phyloP scores from a whole-genome alignment of 2,113 vertebrate species.

The Rousettus leschenaultii region DNA sequence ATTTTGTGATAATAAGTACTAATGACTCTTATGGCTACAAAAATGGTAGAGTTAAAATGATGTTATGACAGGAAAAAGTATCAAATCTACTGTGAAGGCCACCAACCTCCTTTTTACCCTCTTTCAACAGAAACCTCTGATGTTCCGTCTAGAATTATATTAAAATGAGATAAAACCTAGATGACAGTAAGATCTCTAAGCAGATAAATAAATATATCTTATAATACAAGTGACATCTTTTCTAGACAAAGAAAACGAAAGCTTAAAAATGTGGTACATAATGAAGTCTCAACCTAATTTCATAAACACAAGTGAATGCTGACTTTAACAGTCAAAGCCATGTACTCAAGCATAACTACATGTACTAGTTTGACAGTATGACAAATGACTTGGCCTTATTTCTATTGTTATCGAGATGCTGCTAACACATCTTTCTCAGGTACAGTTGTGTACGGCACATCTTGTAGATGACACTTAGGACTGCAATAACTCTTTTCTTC shows the following conservation, averaged over 20 bases:
- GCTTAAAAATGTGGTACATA: neutral
- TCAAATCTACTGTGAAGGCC: neutral
- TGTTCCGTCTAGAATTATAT: neutral
- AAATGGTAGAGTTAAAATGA: conserved; percentile 12
- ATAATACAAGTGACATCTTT: neutral
- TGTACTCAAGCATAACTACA: neutral
- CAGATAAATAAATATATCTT: neutral
- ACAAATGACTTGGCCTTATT: neutral
- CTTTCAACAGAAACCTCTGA: neutral
- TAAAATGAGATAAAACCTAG: conserved; percentile 8
- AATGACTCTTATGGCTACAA: neutral
- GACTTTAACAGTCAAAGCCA: neutral
- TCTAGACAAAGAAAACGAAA: neutral
- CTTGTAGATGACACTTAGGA: neutral
- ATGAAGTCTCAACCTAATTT: neutral
- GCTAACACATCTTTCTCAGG: neutral
- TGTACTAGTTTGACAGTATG: neutral
- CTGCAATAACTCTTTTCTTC: neutral
- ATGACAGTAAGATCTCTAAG: neutral
- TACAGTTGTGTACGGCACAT: neutral
- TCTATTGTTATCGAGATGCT: neutral
- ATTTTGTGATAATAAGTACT: neutral
- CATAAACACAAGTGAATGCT: neutral
- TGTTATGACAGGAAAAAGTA: neutral
- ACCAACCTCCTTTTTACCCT: neutral